Percentiles rank a stretch among this genome's conserved stretches.
Evolutionary conservation across 2,113 vertebrate genomes (phyloP).

Genomic region (Plotosus lineatus): DNA sequence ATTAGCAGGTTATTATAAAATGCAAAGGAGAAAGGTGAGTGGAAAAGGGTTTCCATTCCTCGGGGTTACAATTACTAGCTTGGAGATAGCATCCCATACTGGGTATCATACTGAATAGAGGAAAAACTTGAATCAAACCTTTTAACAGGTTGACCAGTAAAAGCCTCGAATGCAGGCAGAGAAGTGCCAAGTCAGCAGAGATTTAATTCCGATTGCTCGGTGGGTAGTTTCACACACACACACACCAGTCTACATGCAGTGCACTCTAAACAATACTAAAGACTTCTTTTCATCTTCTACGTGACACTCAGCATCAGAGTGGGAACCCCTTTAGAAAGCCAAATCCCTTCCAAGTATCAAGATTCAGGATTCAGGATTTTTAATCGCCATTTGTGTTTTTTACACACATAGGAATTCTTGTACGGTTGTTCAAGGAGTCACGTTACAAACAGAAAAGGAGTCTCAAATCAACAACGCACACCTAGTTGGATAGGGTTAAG

Average conservation of each 20-base stretch:
- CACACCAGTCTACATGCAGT: neutral
- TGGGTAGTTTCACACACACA: neutral
- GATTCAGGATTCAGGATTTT: too few species aligned
- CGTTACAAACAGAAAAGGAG: too few species aligned
- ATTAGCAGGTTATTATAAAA: conserved; percentile 28
- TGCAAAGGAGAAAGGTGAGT: neutral
- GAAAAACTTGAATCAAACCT: neutral
- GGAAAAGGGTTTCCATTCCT: neutral
- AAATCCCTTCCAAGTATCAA: too few species aligned
- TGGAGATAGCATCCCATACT: conserved; percentile 19
- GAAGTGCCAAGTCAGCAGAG: neutral
- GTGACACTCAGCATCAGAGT: too few species aligned
- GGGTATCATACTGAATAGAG: neutral
- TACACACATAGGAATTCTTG: too few species aligned
- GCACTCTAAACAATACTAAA: neutral
- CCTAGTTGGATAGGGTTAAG: too few species aligned
- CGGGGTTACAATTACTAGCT: conserved; percentile 23
- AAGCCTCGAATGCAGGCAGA: neutral
- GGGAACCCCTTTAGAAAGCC: neutral
- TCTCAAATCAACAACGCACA: too few species aligned
- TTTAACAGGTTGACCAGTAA: neutral
- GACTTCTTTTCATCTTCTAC: neutral
- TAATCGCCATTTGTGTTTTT: too few species aligned
- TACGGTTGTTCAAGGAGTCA: too few species aligned
- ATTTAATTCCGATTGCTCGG: neutral